Evolutionary conservation across 2,113 vertebrate species (phyloP).

Genomic region (Leucopternis melanops): DNA sequence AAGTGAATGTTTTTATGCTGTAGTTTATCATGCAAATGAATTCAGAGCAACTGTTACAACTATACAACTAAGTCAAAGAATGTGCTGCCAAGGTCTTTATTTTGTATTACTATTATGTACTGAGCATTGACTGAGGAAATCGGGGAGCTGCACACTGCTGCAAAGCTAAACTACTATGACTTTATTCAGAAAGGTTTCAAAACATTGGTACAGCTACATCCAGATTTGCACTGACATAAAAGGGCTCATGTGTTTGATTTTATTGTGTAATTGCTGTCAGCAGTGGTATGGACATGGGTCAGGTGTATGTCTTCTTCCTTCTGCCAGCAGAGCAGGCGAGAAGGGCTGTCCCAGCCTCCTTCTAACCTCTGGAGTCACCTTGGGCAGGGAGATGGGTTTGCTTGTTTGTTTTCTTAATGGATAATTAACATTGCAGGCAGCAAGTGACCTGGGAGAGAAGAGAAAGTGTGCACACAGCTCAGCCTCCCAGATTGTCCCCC

Average conservation of each 20-base stretch:
- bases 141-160: neutral
- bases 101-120: neutral
- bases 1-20: neutral
- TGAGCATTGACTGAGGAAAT: neutral
- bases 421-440: conserved; percentile 48
- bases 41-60: conserved; percentile 61
- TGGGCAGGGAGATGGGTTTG: neutral
- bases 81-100: conserved; percentile 45
- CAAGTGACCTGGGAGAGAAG: neutral
- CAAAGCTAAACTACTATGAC: neutral
- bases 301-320: neutral
- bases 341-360: neutral
- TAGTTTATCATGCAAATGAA: conserved; percentile 52
- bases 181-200: neutral
- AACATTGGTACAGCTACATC: neutral
- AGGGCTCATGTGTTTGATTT: neutral
- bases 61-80: conserved; percentile 27
- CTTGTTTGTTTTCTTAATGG: neutral
- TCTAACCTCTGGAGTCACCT: neutral
- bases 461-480: neutral
- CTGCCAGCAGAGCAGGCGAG: neutral
- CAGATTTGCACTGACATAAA: neutral
- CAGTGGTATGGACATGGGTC: neutral
- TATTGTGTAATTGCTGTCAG: neutral
- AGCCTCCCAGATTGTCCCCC: neutral